phyloP scores from a whole-genome alignment of 2,797 vertebrate species.

The Epinephelus malabaricus region DNA sequence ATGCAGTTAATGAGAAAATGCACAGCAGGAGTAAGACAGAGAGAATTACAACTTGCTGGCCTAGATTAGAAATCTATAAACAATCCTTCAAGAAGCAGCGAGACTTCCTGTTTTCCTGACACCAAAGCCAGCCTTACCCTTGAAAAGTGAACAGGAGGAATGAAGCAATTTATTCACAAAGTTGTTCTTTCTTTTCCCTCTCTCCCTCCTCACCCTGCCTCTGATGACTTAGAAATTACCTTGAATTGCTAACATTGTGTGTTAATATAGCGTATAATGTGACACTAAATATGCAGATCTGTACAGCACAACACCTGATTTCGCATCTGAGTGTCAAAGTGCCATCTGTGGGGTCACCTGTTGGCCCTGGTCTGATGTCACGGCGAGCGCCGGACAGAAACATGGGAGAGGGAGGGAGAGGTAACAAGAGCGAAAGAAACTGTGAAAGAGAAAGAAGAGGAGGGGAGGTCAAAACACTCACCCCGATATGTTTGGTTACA shows the following conservation, averaged over 20 bases:
- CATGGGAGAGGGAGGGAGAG: constrained; percentile 38
- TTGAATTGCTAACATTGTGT: constrained; percentile 85
- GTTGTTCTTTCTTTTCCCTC: constrained; percentile 64
- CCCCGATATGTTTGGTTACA: constrained; percentile 40
- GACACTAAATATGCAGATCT: constrained; percentile 89
- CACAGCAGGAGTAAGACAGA: constrained; percentile 62
- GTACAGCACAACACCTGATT: constrained; percentile 86
- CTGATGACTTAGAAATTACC: constrained; percentile 86
- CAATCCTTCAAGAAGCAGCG: constrained; percentile 61
- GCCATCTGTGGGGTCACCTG: constrained; percentile 87
- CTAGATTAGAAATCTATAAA: constrained; percentile 76
- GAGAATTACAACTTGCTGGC: constrained; percentile 66
- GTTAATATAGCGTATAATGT: constrained; percentile 90
- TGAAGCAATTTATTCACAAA: constrained; percentile 76
- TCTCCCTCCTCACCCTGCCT: constrained; percentile 50
- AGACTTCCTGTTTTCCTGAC: constrained; percentile 66
- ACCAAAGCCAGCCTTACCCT: constrained; percentile 71
- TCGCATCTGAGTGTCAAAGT: constrained; percentile 87
- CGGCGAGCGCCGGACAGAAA: constrained; percentile 59
- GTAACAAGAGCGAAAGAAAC: constrained; percentile 48
- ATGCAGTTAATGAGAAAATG: constrained; percentile 71
- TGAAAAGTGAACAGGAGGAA: constrained; percentile 79
- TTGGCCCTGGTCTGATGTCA: constrained; percentile 73
- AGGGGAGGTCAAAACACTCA: constrained; percentile 69
- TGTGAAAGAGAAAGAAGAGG: constrained; percentile 58